Conservation (phyloP, 2,113 vertebrate genomes). For the Peromyscus polionotus region DNA sequence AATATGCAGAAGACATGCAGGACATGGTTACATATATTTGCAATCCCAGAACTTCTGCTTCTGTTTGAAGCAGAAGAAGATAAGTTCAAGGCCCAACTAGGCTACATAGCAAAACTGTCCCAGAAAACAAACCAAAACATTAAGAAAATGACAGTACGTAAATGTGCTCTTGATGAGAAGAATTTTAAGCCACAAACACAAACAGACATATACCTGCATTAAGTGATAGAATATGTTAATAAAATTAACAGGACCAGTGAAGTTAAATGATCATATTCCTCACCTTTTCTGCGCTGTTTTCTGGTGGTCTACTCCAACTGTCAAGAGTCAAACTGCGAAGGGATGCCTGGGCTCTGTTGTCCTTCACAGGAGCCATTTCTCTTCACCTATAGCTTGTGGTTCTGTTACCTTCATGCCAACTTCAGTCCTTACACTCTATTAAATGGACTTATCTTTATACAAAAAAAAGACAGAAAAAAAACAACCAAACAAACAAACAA, state of each 20-base stretch:
- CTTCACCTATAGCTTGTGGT: background rate
- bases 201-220: no score
- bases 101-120: background rate
- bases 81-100: background rate
- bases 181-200: background rate
- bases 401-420: background rate
- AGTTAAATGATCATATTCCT: background rate
- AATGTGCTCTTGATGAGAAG: background rate
- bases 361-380: background rate
- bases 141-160: background rate
- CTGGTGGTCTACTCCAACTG: fast-evolving
- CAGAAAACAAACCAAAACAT: background rate
- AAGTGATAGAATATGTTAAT: background rate
- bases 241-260: background rate
- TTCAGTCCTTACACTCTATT: background rate
- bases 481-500: background rate
- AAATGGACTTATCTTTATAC: background rate
- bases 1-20: background rate
- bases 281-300: background rate
- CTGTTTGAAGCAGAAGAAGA: background rate
- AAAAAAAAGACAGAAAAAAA: background rate
- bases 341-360: background rate
- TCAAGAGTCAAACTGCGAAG: background rate
- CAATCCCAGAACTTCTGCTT: background rate
- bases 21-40: background rate